A percentile compares a stretch with the other conserved stretches of the same genome.
Evolutionary conservation across 2,113 vertebrate genomes (phyloP).

Genomic region (Morone saxatilis): DNA sequence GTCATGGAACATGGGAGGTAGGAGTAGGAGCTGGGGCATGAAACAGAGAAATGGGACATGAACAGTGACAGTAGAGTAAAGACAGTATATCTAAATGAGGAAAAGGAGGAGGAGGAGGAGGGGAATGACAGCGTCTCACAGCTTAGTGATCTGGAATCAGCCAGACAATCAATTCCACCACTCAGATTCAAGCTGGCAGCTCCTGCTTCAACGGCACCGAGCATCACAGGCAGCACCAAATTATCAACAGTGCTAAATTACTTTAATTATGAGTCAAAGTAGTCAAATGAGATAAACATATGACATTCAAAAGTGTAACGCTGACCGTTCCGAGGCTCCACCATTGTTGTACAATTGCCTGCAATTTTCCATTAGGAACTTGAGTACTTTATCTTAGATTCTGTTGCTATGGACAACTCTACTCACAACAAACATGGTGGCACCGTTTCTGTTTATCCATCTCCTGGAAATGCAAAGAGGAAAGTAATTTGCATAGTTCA

Average conservation of each 20-base stretch:
- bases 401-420: not conserved
- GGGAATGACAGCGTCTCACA: slow-evolving; percentile 48
- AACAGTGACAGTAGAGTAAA: slow-evolving; percentile 35
- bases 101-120: slow-evolving; percentile 21
- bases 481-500: no score
- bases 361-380: not conserved
- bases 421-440: not conserved
- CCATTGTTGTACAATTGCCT: not conserved
- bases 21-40: slow-evolving; percentile 15
- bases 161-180: slow-evolving; percentile 66
- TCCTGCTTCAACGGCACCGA: slow-evolving; percentile 31
- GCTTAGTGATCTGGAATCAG: slow-evolving; percentile 74
- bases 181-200: slow-evolving; percentile 47
- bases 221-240: slow-evolving; percentile 17
- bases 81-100: slow-evolving; percentile 55
- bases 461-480: no score
- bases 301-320: not conserved
- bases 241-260: slow-evolving; percentile 24
- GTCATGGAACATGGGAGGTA: slow-evolving; percentile 39
- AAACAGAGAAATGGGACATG: slow-evolving; percentile 34
- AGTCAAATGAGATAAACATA: slow-evolving; percentile 1
- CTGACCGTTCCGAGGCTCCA: not conserved
- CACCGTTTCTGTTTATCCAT: not conserved
- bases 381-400: not conserved
- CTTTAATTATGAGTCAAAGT: not conserved